phyloP scores from a whole-genome alignment of 2,888 invertebrate species.

The Bembecia ichneumoniformis region DNA sequence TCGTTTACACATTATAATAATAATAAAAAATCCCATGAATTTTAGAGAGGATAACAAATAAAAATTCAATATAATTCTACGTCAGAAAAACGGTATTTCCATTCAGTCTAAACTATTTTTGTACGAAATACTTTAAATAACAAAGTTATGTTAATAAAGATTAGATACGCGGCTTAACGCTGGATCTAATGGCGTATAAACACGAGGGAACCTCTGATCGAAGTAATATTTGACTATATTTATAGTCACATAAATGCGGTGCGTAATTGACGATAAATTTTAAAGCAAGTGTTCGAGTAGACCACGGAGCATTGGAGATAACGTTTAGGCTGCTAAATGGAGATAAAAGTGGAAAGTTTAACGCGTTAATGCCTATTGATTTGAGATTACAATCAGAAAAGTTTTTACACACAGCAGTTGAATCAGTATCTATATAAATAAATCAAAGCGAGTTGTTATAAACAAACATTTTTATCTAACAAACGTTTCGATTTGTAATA shows the following conservation, averaged over 20 bases:
- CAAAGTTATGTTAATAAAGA: conserved; percentile 14
- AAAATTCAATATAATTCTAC: too few species aligned
- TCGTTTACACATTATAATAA: too few species aligned
- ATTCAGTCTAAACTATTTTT: too few species aligned
- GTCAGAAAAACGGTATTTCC: too few species aligned
- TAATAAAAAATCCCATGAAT: too few species aligned
- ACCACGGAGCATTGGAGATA: conserved; percentile 2
- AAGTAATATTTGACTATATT: conserved; percentile 26
- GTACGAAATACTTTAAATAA: conserved; percentile 18
- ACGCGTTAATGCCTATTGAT: conserved; percentile 2
- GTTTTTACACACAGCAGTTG: too few species aligned
- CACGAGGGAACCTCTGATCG: background rate
- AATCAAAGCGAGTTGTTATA: too few species aligned
- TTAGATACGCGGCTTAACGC: conserved; percentile 8
- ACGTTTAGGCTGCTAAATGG: conserved; percentile 2
- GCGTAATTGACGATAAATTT: conserved; percentile 34
- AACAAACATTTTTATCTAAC: too few species aligned
- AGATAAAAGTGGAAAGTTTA: conserved; percentile 23
- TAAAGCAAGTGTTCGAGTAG: conserved; percentile 26
- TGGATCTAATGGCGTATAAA: background rate
- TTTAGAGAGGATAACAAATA: too few species aligned
- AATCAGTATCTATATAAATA: too few species aligned
- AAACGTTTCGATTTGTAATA: too few species aligned
- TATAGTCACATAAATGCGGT: conserved; percentile 20
- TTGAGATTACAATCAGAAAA: background rate